Evolutionary conservation across 1,140 invertebrate species (phyloP).

Genomic region (Aricia agestis): DNA sequence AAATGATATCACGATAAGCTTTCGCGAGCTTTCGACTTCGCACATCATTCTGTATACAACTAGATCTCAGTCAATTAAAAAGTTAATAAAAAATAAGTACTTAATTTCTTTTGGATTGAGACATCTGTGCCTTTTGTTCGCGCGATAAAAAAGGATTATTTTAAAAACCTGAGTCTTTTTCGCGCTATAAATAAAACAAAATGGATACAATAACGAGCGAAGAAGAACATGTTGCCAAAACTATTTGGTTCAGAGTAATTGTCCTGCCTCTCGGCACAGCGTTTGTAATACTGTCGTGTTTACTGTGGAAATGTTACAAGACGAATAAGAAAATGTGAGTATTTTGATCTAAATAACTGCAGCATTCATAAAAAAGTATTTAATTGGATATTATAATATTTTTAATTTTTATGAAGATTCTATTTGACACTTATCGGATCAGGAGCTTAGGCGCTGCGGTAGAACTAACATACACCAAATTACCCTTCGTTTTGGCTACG

Average conservation of each 20-base stretch:
- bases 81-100: no score
- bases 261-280: constrained; percentile 30
- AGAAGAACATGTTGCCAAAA: constrained; percentile 11
- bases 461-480: no score
- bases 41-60: no score
- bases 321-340: constrained; percentile 48
- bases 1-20: neutral
- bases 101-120: neutral
- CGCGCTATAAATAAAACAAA: neutral
- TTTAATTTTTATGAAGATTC: no score
- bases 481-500: no score
- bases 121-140: neutral
- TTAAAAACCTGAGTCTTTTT: neutral
- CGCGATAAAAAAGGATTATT: neutral
- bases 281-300: constrained; percentile 30
- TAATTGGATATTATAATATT: no score
- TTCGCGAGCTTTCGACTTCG: neutral
- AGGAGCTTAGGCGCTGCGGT: no score
- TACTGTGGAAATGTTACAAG: constrained; percentile 42
- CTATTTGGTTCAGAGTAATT: constrained; percentile 28
- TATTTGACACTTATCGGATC: no score
- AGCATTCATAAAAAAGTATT: no score
- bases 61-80: no score
- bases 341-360: neutral
- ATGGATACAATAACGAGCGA: neutral